Evolutionary conservation across 1,140 invertebrate genomes (phyloP).

Genomic region (Bombus confusus): DNA sequence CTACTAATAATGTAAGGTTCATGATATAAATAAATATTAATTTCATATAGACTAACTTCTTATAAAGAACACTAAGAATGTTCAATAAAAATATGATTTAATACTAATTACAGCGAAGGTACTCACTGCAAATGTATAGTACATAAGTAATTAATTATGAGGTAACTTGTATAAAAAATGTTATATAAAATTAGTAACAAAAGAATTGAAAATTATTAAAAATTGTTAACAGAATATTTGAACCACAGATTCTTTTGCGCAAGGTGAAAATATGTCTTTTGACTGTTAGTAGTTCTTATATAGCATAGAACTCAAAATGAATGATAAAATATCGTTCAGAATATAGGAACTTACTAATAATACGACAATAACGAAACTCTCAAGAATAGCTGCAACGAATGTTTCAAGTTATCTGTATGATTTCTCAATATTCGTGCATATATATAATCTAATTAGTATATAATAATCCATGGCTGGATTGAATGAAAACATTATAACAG

Average conservation of each 20-base stretch:
- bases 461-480: conserved; percentile 51
- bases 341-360: conserved; percentile 55
- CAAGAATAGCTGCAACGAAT: conserved; percentile 6
- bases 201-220: conserved; percentile 38
- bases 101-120: conserved; percentile 40
- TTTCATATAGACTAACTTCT: conserved; percentile 25
- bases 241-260: neutral
- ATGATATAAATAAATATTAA: conserved; percentile 35
- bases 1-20: conserved; percentile 5
- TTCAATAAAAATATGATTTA: conserved; percentile 43
- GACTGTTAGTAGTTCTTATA: neutral
- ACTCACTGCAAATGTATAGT: conserved; percentile 30
- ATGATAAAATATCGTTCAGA: conserved; percentile 32
- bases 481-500: conserved; percentile 48
- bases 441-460: conserved; percentile 38
- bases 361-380: conserved; percentile 38
- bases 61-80: conserved; percentile 12
- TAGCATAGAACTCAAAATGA: conserved; percentile 44
- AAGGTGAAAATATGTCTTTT: conserved; percentile 7
- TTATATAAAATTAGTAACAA: conserved; percentile 38
- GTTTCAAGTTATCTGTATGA: conserved; percentile 44
- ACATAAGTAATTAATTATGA: conserved; percentile 39
- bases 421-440: conserved; percentile 9
- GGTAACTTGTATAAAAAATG: conserved; percentile 39
- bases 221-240: conserved; percentile 14